Percentiles rank a stretch among this genome's conserved stretches.
Conservation (phyloP, 2,888 invertebrate genomes). For the Stictocephala bisonia region DNA sequence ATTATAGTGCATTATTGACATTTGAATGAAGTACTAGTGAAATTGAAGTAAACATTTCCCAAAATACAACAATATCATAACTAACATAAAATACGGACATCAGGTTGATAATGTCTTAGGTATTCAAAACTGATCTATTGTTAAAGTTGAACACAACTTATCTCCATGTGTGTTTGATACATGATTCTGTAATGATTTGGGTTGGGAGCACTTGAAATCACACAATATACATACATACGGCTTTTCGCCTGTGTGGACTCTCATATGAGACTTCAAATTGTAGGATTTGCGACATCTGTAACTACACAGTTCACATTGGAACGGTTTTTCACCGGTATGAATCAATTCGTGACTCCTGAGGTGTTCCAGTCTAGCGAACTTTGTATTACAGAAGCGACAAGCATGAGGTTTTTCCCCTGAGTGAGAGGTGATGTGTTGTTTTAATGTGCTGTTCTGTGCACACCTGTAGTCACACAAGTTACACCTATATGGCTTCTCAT, state of each 20-base stretch:
- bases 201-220: conserved; percentile 38
- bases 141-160: background rate
- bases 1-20: too few species aligned
- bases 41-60: too few species aligned
- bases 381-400: conserved; percentile 39
- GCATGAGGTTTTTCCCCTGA: conserved; percentile 43
- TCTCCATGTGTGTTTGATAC: background rate
- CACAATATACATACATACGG: conserved; percentile 35
- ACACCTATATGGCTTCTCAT: background rate
- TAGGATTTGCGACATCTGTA: conserved; percentile 10
- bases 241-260: conserved; percentile 44
- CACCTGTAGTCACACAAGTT: background rate
- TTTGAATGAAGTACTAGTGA: too few species aligned
- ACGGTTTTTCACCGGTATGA: conserved; percentile 32
- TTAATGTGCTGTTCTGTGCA: conserved; percentile 11
- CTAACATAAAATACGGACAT: too few species aligned
- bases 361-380: background rate
- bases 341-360: background rate
- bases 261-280: conserved; percentile 34
- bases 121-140: conserved; percentile 3
- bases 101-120: too few species aligned
- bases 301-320: conserved; percentile 30
- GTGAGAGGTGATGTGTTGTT: conserved; percentile 35
- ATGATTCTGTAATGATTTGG: conserved; percentile 8
- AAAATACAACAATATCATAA: too few species aligned